Percentiles rank a stretch among this genome's conserved stretches.
These are phyloP conservation scores for Canis aureus DNA, from an alignment of 2,113 vertebrate species.

Conservation along the genomic window DNA sequence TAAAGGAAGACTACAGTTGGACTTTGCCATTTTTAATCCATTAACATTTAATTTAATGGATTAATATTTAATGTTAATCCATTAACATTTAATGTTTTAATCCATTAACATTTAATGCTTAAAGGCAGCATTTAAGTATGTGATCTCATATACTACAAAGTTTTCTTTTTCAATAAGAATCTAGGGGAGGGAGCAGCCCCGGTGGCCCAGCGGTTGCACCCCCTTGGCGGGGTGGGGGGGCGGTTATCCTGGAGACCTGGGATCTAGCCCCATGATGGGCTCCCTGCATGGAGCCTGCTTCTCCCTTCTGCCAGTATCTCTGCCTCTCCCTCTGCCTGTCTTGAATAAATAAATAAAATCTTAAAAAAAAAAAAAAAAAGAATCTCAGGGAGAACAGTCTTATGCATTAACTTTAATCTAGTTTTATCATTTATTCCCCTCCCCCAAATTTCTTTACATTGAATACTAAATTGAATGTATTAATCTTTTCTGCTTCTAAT, in stretches of 20 bases:
- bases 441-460: background rate
- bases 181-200: background rate
- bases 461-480: conserved; percentile 50
- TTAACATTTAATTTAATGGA: background rate
- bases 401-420: conserved; percentile 17
- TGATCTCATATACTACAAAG: background rate
- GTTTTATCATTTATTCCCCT: background rate
- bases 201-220: too few relatives aligned
- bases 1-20: background rate
- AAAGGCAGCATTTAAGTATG: background rate
- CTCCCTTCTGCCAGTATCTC: too few relatives aligned
- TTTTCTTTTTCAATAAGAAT: background rate
- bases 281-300: too few relatives aligned
- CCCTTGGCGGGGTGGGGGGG: too few relatives aligned
- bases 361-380: too few relatives aligned
- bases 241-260: too few relatives aligned
- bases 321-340: too few relatives aligned
- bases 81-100: background rate
- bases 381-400: background rate
- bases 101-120: background rate
- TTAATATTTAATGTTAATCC: background rate
- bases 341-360: too few relatives aligned
- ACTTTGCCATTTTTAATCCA: conserved; percentile 14
- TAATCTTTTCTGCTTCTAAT: conserved; percentile 74
- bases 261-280: too few relatives aligned